phyloP scores from a whole-genome alignment of 2,888 invertebrate species.

The Tetranychus piercei region DNA sequence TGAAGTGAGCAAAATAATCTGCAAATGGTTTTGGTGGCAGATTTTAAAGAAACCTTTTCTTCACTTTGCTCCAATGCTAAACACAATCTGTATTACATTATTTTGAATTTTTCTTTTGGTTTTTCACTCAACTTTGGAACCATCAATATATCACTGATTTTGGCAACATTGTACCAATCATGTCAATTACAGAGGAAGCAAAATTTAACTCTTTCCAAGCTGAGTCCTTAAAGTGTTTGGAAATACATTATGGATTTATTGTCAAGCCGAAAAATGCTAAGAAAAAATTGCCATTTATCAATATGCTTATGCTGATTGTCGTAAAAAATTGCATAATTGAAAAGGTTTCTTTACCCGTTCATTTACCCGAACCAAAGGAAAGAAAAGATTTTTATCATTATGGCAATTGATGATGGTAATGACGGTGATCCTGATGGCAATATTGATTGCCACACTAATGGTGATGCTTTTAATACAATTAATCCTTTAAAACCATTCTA shows the following conservation, averaged over 20 bases:
- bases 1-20: background rate
- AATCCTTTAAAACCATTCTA: background rate
- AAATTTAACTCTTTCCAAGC: background rate
- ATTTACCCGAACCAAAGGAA: background rate
- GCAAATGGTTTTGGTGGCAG: background rate
- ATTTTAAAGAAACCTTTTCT: background rate
- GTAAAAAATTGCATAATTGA: background rate
- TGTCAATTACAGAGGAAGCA: background rate
- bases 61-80: background rate
- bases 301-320: background rate
- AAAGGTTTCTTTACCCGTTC: background rate
- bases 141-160: background rate
- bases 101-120: background rate
- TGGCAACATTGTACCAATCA: background rate
- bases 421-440: background rate
- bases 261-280: no score
- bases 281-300: background rate
- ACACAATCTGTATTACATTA: background rate
- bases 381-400: background rate
- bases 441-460: background rate
- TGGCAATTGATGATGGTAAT: background rate
- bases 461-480: constrained; percentile 1
- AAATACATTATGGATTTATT: no score
- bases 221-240: background rate
- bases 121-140: background rate